A percentile compares a stretch with the other conserved stretches of the same genome.
Evolutionary conservation across 2,888 invertebrate species (phyloP).

Genomic region (Junonia oenone): DNA sequence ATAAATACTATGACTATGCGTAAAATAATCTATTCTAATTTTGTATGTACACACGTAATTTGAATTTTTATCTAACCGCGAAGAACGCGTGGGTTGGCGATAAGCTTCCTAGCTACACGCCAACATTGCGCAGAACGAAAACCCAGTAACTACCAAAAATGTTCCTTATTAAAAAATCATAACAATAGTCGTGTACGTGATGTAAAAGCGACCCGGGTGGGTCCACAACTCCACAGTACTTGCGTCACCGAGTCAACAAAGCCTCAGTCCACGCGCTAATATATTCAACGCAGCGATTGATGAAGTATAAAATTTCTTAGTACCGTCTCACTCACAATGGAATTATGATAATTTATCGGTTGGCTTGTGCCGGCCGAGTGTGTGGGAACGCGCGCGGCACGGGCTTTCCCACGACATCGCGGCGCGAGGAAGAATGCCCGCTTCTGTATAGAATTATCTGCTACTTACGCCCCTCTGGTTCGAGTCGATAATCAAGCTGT

Average conservation of each 20-base stretch:
- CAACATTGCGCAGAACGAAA: neutral
- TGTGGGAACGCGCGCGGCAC: conserved; percentile 80
- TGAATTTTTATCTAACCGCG: conserved; percentile 1
- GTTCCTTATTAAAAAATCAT: neutral
- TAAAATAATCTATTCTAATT: neutral
- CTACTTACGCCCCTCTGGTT: conserved; percentile 54
- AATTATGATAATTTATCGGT: conserved; percentile 80
- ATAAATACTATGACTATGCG: too few species aligned
- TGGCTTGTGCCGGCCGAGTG: conserved; percentile 79
- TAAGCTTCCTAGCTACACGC: neutral
- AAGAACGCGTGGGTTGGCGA: neutral
- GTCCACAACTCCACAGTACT: conserved; percentile 24
- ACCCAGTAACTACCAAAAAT: neutral
- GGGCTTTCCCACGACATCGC: conserved; percentile 75
- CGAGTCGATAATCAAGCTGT: conserved; percentile 26
- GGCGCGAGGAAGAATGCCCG: conserved; percentile 51
- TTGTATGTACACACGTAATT: neutral
- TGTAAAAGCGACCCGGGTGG: conserved; percentile 34
- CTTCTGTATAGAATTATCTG: conserved; percentile 36
- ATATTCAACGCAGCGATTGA: conserved; percentile 77
- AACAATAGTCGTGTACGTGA: conserved; percentile 1
- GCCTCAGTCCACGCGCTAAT: conserved; percentile 73
- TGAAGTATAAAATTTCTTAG: conserved; percentile 80
- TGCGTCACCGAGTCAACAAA: conserved; percentile 50
- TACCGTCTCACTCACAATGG: conserved; percentile 80